A percentile compares a stretch with the other conserved stretches of the same genome.
Conservation (phyloP, 2,888 invertebrate species). For the Leptinotarsa juncta region DNA sequence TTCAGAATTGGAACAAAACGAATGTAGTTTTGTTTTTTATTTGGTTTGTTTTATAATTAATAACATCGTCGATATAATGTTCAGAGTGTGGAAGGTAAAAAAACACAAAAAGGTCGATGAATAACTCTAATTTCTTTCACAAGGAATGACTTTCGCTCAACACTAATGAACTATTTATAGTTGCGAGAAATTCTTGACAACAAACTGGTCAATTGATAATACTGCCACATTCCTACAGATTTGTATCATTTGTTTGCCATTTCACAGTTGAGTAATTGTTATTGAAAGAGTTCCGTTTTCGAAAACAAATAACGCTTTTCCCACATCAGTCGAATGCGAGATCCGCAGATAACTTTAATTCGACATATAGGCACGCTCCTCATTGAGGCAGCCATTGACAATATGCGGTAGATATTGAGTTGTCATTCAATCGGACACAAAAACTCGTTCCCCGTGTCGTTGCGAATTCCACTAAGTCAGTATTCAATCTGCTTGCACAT, state of each 20-base stretch:
- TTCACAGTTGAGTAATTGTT: constrained; percentile 29
- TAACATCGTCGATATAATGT: no score
- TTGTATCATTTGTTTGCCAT: constrained; percentile 22
- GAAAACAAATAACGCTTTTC: constrained; percentile 25
- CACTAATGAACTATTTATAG: no score
- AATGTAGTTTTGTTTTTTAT: no score
- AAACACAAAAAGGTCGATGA: no score
- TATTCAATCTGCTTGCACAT: constrained; percentile 35
- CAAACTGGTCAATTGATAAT: neutral
- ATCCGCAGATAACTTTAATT: constrained; percentile 21
- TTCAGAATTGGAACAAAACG: no score
- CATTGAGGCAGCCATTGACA: constrained; percentile 20
- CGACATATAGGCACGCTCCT: constrained; percentile 24
- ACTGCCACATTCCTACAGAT: constrained; percentile 5
- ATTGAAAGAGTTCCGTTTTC: constrained; percentile 24
- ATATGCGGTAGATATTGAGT: constrained; percentile 39
- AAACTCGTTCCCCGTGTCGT: constrained; percentile 42
- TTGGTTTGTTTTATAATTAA: no score
- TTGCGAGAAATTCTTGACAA: no score
- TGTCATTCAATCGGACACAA: constrained; percentile 43
- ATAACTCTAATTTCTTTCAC: no score
- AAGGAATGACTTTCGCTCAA: no score
- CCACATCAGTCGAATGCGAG: constrained; percentile 31
- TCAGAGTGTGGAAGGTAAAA: no score
- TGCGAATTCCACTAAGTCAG: constrained; percentile 40